Percentiles rank a stretch among this genome's conserved stretches.
phyloP scores from a whole-genome alignment of 2,888 invertebrate species.

The Lutraria lutraria region DNA sequence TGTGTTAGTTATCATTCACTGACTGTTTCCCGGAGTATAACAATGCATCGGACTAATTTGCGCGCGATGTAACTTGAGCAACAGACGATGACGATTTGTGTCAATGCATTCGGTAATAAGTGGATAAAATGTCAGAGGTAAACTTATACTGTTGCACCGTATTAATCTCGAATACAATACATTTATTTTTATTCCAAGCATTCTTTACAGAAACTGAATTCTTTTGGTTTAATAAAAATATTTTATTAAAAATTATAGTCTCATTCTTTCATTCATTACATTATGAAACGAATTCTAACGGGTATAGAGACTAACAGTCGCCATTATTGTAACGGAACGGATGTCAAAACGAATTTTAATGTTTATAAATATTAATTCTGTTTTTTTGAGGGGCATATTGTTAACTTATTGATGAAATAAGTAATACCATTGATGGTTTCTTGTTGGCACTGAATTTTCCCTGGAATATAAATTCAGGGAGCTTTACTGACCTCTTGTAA shows the following conservation, averaged over 20 bases:
- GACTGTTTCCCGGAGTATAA: too few relatives aligned
- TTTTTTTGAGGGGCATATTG: background rate
- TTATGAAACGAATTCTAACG: background rate
- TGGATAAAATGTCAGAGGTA: background rate
- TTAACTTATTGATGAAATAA: background rate
- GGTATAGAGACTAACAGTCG: background rate
- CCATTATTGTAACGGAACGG: slow-evolving; percentile 23
- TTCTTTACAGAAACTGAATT: background rate
- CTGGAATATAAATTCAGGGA: background rate
- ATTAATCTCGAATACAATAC: background rate
- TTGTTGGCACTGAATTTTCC: background rate
- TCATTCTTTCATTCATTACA: background rate
- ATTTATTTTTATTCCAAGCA: background rate
- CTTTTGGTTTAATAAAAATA: background rate
- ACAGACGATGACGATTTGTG: background rate
- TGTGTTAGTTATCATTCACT: too few relatives aligned
- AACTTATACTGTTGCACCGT: background rate
- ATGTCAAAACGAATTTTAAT: background rate
- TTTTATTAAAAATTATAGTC: background rate
- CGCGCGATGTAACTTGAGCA: too few relatives aligned
- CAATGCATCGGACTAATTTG: too few relatives aligned
- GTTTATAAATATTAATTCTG: background rate
- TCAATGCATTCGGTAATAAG: background rate
- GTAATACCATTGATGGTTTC: background rate
- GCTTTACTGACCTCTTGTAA: slow-evolving; percentile 36